Evolutionary conservation across 2,113 vertebrate species (phyloP).

Genomic region (Tupaia tana): DNA sequence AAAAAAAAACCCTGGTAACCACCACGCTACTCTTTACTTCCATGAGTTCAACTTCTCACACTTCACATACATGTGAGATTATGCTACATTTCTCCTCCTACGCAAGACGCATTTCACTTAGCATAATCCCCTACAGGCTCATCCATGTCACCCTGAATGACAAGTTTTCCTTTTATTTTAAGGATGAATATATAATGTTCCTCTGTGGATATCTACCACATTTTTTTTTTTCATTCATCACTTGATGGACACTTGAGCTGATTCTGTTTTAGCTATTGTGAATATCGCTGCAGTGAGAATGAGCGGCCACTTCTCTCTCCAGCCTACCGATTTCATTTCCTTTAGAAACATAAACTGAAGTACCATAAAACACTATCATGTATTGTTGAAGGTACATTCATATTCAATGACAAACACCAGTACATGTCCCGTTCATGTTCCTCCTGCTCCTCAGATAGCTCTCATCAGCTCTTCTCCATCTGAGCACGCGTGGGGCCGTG

Average conservation of each 20-base stretch:
- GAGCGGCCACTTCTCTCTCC: neutral
- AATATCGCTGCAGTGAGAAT: neutral
- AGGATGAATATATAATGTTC: neutral
- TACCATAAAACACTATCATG: neutral
- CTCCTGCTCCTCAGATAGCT: neutral
- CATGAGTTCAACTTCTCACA: neutral
- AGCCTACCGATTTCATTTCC: neutral
- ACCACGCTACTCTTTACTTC: neutral
- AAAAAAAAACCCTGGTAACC: neutral
- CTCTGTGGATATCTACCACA: too few relatives aligned
- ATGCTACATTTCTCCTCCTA: neutral
- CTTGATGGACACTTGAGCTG: neutral
- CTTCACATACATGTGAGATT: neutral
- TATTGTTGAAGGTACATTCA: neutral
- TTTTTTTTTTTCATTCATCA: neutral
- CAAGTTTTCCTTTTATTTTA: neutral
- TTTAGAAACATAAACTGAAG: neutral
- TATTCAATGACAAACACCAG: too few relatives aligned
- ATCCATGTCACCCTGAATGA: neutral
- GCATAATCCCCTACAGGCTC: neutral
- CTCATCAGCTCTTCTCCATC: too few relatives aligned
- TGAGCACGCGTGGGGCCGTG: rapidly evolving
- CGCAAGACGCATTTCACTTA: neutral
- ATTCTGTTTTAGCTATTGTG: neutral
- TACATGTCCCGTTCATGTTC: neutral